Evolutionary conservation across 2,888 invertebrate species (phyloP).

Genomic region (Sinodicranocentrus sp.): DNA sequence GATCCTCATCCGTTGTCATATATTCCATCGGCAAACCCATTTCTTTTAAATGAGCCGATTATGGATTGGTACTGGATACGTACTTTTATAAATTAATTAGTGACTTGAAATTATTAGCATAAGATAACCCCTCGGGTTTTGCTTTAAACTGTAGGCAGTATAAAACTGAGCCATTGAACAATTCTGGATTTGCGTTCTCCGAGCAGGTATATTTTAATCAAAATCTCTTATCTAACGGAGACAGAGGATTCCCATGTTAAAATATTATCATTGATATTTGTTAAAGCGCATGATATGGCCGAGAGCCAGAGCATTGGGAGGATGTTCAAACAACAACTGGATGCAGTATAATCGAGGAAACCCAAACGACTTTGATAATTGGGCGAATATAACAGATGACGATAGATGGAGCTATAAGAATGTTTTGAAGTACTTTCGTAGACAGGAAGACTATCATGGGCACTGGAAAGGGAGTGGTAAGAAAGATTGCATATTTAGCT

Average conservation of each 20-base stretch:
- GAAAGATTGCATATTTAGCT: too few species aligned
- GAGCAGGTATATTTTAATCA: slow-evolving; percentile 37
- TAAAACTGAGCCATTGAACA: slow-evolving; percentile 54
- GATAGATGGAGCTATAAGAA: slow-evolving; percentile 52
- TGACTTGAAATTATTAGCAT: too few species aligned
- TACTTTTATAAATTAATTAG: too few species aligned
- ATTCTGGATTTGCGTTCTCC: slow-evolving; percentile 50
- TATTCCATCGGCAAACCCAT: slow-evolving; percentile 32
- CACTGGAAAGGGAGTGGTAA: slow-evolving; percentile 54
- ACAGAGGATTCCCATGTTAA: background rate
- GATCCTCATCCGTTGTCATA: slow-evolving; percentile 61
- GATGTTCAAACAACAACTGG: slow-evolving; percentile 64
- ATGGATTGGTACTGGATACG: slow-evolving; percentile 70
- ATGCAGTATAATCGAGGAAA: slow-evolving; percentile 61
- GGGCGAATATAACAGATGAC: slow-evolving; percentile 59
- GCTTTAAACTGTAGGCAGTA: too few species aligned
- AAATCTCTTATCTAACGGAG: too few species aligned
- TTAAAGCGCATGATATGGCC: slow-evolving; percentile 51
- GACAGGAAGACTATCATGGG: slow-evolving; percentile 65
- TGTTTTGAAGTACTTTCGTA: slow-evolving; percentile 49
- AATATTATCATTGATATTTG: background rate
- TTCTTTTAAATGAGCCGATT: slow-evolving; percentile 40
- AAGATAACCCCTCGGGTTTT: too few species aligned
- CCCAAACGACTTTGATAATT: slow-evolving; percentile 60
- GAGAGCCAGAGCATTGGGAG: slow-evolving; percentile 47